Evolutionary conservation across 2,888 invertebrate species (phyloP), one percentile per base, ranked within the genome.

Genomic region (Latrodectus hesperus): DNA sequence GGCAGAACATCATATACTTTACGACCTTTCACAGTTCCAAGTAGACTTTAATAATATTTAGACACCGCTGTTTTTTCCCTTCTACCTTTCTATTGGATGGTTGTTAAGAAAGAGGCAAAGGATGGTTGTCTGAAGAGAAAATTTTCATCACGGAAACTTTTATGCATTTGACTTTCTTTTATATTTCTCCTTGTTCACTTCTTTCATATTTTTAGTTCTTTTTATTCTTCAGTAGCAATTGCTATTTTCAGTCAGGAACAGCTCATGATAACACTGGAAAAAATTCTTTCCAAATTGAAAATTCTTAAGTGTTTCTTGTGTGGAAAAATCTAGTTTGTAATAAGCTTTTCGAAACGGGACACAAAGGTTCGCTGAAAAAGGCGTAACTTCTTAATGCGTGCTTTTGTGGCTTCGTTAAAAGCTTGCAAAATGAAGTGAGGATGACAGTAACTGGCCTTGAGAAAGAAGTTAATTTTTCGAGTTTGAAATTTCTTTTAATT

Each of bases 11-110:
- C 70, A 70, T 70, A 71, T 71, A 71, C 72, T 80, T 80, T 80
- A 80, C 67, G 72, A 64, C 72, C 9, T 52, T 60, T 71, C 64
- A 22, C 79, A 16, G 22, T 53, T 55, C 64, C 71, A 51, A 80
- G 64, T 72, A 38, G 72, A 26, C 71, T 80, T 80, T 80, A 80
- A 80, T 80, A 80, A 80, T 80, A 80, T 80, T 80, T 80, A 72
- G 70, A 16, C 64, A 55, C n/a, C 16, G 51, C 75, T 76, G 17
- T 51, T 51, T 51, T 71, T 74, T 38, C 49, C 51, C 51, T 8
- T 12, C 10, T 0, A 17, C 1, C 26, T 64, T 72, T 22, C 64
- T 22, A 22, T 22, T 22, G 22, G 22, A 22, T 22, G 22, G 22
- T 22, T 22, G 22, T 22, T 22, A 22, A 22, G 22, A 22, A 22